These are phyloP conservation scores for Catostylus mosaicus DNA, from an alignment of 30 jellyfish, hydroid and myxozoan genomes.

Conservation along the genomic window DNA sequence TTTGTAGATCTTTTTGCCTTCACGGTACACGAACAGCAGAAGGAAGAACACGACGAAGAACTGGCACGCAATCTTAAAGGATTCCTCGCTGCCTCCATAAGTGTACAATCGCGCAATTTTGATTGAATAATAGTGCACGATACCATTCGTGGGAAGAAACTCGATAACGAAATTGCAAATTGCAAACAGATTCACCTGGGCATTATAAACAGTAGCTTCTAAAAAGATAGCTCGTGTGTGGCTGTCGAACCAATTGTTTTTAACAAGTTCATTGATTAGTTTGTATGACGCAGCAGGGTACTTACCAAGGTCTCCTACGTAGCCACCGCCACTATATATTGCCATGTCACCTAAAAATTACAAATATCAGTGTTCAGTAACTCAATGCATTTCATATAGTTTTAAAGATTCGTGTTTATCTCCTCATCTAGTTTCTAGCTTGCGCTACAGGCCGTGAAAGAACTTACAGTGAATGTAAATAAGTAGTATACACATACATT, in stretches of 20 bases:
- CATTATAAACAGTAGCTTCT: constrained; percentile 90
- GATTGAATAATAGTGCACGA: constrained; percentile 74
- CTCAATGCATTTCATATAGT: no score
- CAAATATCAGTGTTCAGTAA: no score
- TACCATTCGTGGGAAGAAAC: constrained; percentile 90
- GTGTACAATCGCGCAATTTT: constrained; percentile 94
- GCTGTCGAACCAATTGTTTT: constrained; percentile 79
- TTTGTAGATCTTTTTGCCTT: constrained; percentile 88
- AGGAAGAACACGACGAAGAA: constrained; percentile 89
- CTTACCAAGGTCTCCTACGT: constrained; percentile 91
- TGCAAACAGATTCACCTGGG: constrained; percentile 95
- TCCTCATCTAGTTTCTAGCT: no score
- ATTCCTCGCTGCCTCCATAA: constrained; percentile 95
- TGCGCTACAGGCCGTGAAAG: no score
- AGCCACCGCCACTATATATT: constrained; percentile 96
- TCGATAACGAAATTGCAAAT: constrained; percentile 90
- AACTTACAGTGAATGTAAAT: no score
- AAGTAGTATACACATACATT: no score
- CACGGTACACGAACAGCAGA: constrained; percentile 83
- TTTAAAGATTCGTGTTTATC: no score
- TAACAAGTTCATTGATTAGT: constrained; percentile 58
- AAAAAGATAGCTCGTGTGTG: constrained; percentile 92
- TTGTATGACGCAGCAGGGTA: constrained; percentile 74
- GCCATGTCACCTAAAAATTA: constrained; percentile 83
- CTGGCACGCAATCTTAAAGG: constrained; percentile 95